Conservation (phyloP, 35 echinoderm and acorn worm species). For the Chiridota heheva region DNA sequence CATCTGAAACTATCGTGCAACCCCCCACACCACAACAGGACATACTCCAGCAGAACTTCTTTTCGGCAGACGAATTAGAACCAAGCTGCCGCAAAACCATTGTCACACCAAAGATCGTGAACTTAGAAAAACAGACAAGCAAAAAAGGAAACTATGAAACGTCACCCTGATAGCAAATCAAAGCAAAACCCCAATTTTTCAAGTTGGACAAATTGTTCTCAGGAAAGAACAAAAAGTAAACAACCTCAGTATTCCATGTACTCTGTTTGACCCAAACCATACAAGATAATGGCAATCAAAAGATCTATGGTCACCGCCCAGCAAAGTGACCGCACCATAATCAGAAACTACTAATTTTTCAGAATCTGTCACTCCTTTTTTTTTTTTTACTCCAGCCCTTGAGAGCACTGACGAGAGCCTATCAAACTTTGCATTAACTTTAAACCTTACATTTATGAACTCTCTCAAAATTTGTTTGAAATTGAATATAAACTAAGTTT, state of each 20-base stretch:
- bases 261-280: conserved; percentile 38
- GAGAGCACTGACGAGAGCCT: no score
- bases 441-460: no score
- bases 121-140: not conserved
- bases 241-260: conserved; percentile 49
- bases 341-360: no score
- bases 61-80: conserved; percentile 26
- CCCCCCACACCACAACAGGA: conserved; percentile 46
- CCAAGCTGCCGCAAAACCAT: conserved; percentile 37
- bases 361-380: no score
- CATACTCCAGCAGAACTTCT: conserved; percentile 34
- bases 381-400: no score
- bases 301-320: conserved; percentile 62
- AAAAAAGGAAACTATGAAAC: not conserved
- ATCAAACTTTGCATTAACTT: no score
- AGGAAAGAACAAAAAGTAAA: conserved; percentile 19
- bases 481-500: no score
- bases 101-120: not conserved
- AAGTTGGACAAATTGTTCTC: conserved; percentile 41
- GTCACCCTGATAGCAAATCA: not conserved
- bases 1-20: conserved; percentile 57
- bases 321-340: no score
- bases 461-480: no score
- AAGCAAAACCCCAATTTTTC: not conserved
- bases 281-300: conserved; percentile 34